These are phyloP conservation scores for Ardeotis arabs DNA, from an alignment of 2,113 vertebrate species.

Conservation along the genomic window DNA sequence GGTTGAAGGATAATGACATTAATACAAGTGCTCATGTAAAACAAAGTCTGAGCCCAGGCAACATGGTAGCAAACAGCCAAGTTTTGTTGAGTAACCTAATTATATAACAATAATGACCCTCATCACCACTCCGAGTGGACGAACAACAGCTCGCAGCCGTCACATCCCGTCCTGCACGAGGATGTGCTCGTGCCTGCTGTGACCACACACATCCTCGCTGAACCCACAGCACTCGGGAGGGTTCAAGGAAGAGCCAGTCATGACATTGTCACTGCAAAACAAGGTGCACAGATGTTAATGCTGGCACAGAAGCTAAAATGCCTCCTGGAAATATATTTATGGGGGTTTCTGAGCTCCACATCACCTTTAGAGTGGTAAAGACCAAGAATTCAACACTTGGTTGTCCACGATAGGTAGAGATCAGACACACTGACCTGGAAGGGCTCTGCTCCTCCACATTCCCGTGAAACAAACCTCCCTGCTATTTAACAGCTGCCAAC, in stretches of 20 bases:
- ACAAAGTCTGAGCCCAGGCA: constrained; percentile 40
- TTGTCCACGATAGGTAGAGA: not conserved
- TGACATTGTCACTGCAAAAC: not conserved
- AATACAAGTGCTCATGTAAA: constrained; percentile 36
- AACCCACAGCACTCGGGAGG: not conserved
- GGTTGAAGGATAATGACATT: constrained; percentile 18
- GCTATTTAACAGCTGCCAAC: not conserved
- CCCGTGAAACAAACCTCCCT: fast-evolving
- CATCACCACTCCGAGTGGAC: fast-evolving
- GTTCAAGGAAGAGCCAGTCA: not conserved
- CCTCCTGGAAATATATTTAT: not conserved
- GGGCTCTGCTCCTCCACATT: not conserved
- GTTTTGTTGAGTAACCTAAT: not conserved
- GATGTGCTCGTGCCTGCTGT: not conserved
- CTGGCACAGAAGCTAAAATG: not conserved
- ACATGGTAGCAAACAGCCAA: constrained; percentile 11
- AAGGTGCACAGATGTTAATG: fast-evolving
- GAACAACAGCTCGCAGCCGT: fast-evolving
- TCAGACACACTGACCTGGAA: not conserved
- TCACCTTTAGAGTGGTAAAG: not conserved
- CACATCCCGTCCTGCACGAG: fast-evolving
- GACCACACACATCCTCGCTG: not conserved
- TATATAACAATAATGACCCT: not conserved
- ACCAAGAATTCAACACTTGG: not conserved
- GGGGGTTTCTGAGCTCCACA: not conserved